Conservation (phyloP, 2,797 vertebrate species). For the Pseudochirops cupreus region DNA sequence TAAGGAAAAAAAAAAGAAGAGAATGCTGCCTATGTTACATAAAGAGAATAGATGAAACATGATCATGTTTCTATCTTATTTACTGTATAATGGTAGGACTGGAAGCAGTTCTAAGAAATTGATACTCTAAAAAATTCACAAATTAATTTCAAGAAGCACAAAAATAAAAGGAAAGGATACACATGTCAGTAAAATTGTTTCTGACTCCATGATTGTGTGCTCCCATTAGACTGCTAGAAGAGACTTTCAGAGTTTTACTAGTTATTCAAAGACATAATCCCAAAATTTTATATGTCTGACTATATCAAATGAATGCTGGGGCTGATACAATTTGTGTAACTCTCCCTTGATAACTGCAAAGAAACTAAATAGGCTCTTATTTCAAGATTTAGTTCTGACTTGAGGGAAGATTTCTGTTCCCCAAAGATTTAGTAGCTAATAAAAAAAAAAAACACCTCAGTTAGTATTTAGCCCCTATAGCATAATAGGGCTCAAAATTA, state of each 20-base stretch:
- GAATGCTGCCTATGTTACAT: background rate
- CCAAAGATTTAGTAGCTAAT: background rate
- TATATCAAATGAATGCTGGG: background rate
- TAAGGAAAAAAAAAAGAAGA: background rate
- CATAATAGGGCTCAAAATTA: background rate
- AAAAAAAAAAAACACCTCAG: background rate
- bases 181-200: background rate
- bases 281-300: background rate
- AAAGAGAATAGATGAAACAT: background rate
- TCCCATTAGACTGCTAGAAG: background rate
- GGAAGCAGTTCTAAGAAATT: background rate
- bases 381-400: constrained; percentile 16
- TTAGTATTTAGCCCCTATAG: background rate
- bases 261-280: constrained; percentile 20
- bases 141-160: background rate
- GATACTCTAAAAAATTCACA: background rate
- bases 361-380: constrained; percentile 10
- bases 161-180: background rate
- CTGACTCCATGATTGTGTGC: background rate
- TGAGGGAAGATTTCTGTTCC: constrained; percentile 34
- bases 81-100: background rate
- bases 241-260: background rate
- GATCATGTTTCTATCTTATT: background rate
- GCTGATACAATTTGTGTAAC: background rate
- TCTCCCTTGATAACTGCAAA: background rate